Base-by-base conservation (phyloP, 1,140 invertebrate species). In the Papilio helenus region DNA sequence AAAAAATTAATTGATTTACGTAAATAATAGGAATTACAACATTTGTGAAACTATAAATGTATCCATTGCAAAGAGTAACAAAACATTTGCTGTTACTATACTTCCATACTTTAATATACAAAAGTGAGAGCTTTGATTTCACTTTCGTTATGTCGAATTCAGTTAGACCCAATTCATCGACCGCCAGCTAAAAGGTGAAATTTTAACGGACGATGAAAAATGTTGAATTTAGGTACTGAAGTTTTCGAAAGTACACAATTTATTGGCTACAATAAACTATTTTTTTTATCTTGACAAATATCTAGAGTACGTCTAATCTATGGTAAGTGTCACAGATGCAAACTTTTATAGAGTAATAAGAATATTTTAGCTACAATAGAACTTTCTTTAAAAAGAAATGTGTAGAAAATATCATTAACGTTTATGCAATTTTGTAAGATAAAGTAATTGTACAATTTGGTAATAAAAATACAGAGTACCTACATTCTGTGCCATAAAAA, bases 81-180 rank as follows among this genome's bases (percentile, higher is more conserved):
- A 49, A 46, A 55, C n/a, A 23, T 58, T 9, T 23, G 55, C 23
- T 14, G 23, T 61, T 26, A 26, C 55, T 20, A 61, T 61, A 29
- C 5, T 68, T 68, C 23, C 61, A 68, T 68, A 68, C 61, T 68
- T 68, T 26, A 68, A 68, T 16, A 68, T 68, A 68, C 61, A 68
- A 68, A 68, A 68, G 61, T 68, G 61, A 68, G 61, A 68, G 61
- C 12, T 68, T 68, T 68, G 61, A 68, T 68, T 68, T 68, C 61
- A 68, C 61, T 68, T 68, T 68, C 26, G 61, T 68, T 68, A 61
- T 61, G 61, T 68, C 61, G 61, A 68, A 68, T 68, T 68, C 26
- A 34, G 23, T 34, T 65, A 68, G 26, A 29, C 23, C 61, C 61
- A 68, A 29, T 68, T 29, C 26, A 68, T 68, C 61, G 61, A 29